Conservation (phyloP, 2,797 vertebrate genomes). For the Xiphorhynchus erythropygius region DNA sequence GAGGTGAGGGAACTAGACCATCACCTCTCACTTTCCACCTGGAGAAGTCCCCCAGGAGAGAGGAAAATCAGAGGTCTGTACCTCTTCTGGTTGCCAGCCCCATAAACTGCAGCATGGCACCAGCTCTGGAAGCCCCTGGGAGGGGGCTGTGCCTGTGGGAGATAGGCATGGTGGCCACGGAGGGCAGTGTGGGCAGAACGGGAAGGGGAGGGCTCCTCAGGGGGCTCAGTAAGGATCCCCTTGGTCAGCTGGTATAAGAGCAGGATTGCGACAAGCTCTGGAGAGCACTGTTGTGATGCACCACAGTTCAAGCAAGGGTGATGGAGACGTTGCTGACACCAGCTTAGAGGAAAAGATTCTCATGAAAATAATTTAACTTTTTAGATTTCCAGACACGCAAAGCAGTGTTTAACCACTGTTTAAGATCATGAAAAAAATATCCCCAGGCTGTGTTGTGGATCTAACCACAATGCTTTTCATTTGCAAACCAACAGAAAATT, state of each 20-base stretch:
- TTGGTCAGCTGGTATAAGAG: not conserved
- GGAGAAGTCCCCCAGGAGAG: not conserved
- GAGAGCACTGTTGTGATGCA: not conserved
- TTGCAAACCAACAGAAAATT: conserved; percentile 15
- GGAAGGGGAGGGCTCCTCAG: not conserved
- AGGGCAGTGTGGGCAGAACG: not conserved
- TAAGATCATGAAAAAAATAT: conserved; percentile 11
- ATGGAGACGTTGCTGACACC: not conserved
- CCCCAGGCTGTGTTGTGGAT: not conserved
- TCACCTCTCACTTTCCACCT: not conserved
- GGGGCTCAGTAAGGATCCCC: not conserved
- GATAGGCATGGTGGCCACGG: not conserved
- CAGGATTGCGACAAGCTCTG: not conserved
- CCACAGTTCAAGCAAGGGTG: not conserved
- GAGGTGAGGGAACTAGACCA: not conserved
- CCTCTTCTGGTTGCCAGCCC: not conserved
- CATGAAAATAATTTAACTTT: not conserved
- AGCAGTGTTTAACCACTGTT: conserved; percentile 6
- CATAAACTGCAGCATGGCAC: not conserved
- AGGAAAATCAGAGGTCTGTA: not conserved
- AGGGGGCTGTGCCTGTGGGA: not conserved
- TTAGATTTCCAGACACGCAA: not conserved
- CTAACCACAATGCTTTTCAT: conserved; percentile 1
- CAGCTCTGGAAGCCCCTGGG: not conserved
- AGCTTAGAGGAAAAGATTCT: not conserved